Percentiles rank a stretch among this genome's conserved stretches.
phyloP scores from a whole-genome alignment of 92 coral and sea anemone genomes.

The Scolanthus callimorphus region DNA sequence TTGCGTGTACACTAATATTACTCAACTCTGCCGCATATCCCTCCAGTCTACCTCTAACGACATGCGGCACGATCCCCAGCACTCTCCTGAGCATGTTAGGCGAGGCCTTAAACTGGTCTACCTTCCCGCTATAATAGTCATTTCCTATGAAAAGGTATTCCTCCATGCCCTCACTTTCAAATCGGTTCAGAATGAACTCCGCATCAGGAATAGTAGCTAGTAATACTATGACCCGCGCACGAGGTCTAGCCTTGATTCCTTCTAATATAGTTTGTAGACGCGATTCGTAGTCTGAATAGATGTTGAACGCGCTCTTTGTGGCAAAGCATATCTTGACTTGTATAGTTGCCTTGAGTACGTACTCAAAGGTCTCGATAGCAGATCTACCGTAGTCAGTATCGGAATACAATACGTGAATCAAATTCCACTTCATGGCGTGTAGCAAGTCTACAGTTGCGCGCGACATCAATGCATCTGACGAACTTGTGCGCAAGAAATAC shows the following conservation, averaged over 20 bases:
- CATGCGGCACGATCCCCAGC: slow-evolving; percentile 64
- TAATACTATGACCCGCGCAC: slow-evolving; percentile 64
- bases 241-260: slow-evolving; percentile 22
- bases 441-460: slow-evolving; percentile 68
- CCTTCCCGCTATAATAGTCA: slow-evolving; percentile 53
- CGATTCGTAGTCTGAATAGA: slow-evolving; percentile 27
- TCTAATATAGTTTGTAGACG: slow-evolving; percentile 25
- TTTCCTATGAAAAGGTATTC: slow-evolving; percentile 67
- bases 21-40: slow-evolving; percentile 29
- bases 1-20: neutral
- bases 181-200: slow-evolving; percentile 51
- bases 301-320: slow-evolving; percentile 45
- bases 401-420: slow-evolving; percentile 71
- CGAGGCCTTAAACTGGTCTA: slow-evolving; percentile 39
- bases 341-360: slow-evolving; percentile 33
- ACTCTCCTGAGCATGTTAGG: slow-evolving; percentile 61
- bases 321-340: slow-evolving; percentile 63
- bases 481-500: slow-evolving; percentile 74
- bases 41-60: slow-evolving; percentile 5
- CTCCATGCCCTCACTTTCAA: slow-evolving; percentile 36
- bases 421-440: slow-evolving; percentile 68
- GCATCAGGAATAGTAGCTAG: slow-evolving; percentile 71
- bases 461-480: slow-evolving; percentile 69
- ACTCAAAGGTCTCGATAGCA: slow-evolving; percentile 72
- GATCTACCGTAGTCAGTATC: slow-evolving; percentile 91